A percentile compares a stretch with the other conserved stretches of the same genome.
Conservation (phyloP, 2,888 invertebrate genomes). For the Watsonalla cultraria region DNA sequence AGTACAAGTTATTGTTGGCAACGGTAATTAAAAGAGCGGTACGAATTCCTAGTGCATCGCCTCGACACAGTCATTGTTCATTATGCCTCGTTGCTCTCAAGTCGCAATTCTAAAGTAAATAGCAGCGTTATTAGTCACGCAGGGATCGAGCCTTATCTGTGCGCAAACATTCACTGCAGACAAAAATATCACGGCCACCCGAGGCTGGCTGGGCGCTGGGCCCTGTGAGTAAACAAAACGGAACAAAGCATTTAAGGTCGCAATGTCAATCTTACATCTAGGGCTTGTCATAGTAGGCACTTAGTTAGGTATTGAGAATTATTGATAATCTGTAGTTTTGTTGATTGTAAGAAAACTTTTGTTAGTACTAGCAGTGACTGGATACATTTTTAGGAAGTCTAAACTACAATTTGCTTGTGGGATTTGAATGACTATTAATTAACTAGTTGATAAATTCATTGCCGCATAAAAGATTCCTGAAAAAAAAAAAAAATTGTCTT, state of each 20-base stretch:
- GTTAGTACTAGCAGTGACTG: no score
- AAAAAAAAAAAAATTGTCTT: no score
- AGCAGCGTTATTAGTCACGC: constrained; percentile 58
- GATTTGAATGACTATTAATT: no score
- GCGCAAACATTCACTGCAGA: constrained; percentile 37
- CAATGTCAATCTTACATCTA: background rate
- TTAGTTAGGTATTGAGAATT: no score
- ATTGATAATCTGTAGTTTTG: no score
- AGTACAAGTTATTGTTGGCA: constrained; percentile 37
- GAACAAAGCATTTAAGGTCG: background rate
- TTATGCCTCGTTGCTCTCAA: constrained; percentile 45
- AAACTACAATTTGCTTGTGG: no score
- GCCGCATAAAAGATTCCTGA: no score
- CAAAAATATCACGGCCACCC: constrained; percentile 29
- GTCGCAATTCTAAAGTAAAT: constrained; percentile 56
- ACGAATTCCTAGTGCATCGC: constrained; percentile 52
- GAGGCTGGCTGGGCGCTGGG: background rate
- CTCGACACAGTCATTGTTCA: constrained; percentile 46
- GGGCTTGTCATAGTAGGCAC: no score
- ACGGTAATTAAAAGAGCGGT: constrained; percentile 44
- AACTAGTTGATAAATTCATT: no score
- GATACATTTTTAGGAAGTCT: no score
- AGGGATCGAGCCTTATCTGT: constrained; percentile 48
- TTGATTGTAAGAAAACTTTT: no score
- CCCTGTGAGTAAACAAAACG: constrained; percentile 1